Evolutionary conservation across 92 coral and sea anemone species (phyloP), one percentile per base, ranked within the genome.

Genomic region (Desmophyllum pertusum): DNA sequence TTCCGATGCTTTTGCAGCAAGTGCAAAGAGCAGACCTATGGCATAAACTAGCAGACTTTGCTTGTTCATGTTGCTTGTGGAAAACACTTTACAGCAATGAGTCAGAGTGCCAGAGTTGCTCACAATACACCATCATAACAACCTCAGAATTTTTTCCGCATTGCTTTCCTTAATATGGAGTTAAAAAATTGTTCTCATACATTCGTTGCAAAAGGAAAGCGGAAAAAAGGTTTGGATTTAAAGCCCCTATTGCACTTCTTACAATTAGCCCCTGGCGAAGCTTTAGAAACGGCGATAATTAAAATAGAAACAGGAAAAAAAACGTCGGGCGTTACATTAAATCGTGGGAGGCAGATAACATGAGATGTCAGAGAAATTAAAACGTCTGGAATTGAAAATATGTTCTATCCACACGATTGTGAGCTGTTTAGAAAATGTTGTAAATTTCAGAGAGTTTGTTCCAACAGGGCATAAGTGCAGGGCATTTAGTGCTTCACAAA

Each of bases 91-190:
- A n/a, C n/a, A n/a, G n/a, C n/a, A n/a, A n/a, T n/a, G n/a, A n/a
- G n/a, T 6, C 8, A 0, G n/a, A n/a, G n/a, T n/a, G n/a, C n/a
- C 0, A 25, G 33, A 0, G 35, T 25, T 25, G 65, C 31, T 59
- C 31, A 9, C 15, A 59, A 25, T 59, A 10, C 14, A 23, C 40
- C 31, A 15, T 4, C n/a, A n/a, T n/a, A 15, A 21, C 15, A 59
- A 25, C 27, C 18, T 10, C 30, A 18, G 48, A 5, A 46, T 50
- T 61, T 78, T 78, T 78, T 78, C 83, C 83, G 73, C 73, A 42
- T 78, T 41, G 73, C 83, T 4, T 6, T 43, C 13, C 65, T 27
- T 57, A 6, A 25, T 59, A 59, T 59, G 65, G 13, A 9, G 27
- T 59, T 29, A 10, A 27, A 5, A 25, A 10, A 18, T 55, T 27